A percentile compares a stretch with the other conserved stretches of the same genome.
Conservation (phyloP, 1,140 invertebrate genomes). For the Heliconius hewitsoni region DNA sequence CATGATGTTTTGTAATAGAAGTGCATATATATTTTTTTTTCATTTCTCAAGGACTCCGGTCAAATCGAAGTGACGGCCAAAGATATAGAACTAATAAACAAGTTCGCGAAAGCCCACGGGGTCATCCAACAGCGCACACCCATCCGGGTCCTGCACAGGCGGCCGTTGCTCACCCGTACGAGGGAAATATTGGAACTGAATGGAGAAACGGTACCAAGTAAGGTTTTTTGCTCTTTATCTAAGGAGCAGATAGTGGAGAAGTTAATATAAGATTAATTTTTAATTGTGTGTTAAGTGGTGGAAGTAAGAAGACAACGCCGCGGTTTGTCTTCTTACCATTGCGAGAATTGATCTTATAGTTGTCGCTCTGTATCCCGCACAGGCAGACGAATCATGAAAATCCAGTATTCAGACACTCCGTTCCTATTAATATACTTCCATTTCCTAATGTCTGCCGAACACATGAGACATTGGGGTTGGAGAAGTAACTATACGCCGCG, state of each 20-base stretch:
- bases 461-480: too few relatives aligned
- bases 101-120: constrained; percentile 60
- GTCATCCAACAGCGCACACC: constrained; percentile 89
- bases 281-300: neutral
- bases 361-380: too few relatives aligned
- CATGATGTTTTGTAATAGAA: too few relatives aligned
- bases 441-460: too few relatives aligned
- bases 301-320: too few relatives aligned
- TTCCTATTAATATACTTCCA: too few relatives aligned
- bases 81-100: constrained; percentile 82
- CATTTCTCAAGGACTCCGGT: neutral
- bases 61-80: constrained; percentile 71
- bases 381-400: too few relatives aligned
- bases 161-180: constrained; percentile 85
- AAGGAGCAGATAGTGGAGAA: too few relatives aligned
- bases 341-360: too few relatives aligned
- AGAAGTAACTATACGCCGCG: too few relatives aligned
- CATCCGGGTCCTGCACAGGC: constrained; percentile 91
- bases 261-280: neutral
- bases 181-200: constrained; percentile 85
- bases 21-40: neutral
- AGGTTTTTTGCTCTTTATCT: neutral
- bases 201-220: constrained; percentile 73
- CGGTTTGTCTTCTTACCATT: too few relatives aligned
- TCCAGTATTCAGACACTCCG: too few relatives aligned